phyloP scores from a whole-genome alignment of 2,888 invertebrate genomes.

The Ornithoptera priamus region DNA sequence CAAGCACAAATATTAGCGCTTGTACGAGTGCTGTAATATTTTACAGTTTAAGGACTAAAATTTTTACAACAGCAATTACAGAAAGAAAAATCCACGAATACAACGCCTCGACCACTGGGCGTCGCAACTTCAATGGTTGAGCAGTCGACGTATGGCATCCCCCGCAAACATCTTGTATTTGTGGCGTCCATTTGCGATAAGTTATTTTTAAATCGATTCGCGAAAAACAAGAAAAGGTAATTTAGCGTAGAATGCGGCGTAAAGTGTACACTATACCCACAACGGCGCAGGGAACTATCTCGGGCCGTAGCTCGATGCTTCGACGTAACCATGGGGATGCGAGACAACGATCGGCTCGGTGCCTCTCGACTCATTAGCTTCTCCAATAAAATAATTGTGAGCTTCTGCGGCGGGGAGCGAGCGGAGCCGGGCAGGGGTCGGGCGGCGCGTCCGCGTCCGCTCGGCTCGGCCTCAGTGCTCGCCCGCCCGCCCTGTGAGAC shows the following conservation, averaged over 20 bases:
- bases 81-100: no score
- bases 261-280: conserved; percentile 1
- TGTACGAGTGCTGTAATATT: no score
- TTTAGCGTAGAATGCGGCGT: background rate
- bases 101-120: no score
- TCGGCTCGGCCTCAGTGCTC: conserved; percentile 50
- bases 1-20: no score
- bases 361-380: conserved; percentile 76
- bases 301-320: conserved; percentile 3
- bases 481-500: conserved; percentile 65
- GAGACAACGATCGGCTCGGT: conserved; percentile 56
- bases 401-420: conserved; percentile 57
- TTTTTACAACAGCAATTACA: no score
- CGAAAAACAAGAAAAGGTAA: conserved; percentile 6
- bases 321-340: conserved; percentile 49
- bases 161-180: no score
- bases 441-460: conserved; percentile 50
- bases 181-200: no score
- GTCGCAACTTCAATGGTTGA: no score
- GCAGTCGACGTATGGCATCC: no score
- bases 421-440: conserved; percentile 43
- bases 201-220: background rate
- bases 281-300: conserved; percentile 4
- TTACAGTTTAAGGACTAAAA: no score
- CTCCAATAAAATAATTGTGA: conserved; percentile 79